Base-by-base conservation (phyloP, 2,888 invertebrate genomes). In the Meganola albula region DNA sequence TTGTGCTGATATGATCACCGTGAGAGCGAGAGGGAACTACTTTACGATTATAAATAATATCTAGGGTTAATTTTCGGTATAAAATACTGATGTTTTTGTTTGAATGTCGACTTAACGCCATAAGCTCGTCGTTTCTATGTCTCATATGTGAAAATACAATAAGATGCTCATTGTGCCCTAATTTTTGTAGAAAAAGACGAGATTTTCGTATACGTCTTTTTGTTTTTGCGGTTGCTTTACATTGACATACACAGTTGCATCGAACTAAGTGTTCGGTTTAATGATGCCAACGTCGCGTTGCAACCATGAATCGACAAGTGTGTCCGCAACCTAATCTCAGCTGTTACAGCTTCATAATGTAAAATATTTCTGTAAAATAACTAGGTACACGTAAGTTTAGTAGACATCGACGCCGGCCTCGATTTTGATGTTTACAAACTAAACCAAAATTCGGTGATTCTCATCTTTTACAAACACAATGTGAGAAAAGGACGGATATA, bases 141-240 rank as follows among this genome's bases (percentile, higher is more conserved):
- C 41, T 45, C 44, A 40, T 44, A 35, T 44, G 37, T 45, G 44
- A 46, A 46, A 41, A 45, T 45, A 46, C 44, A 45, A 46, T 45
- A 45, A 45, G 34, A 24, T 37, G 31, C 37, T 41, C 31, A 37
- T 25, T 41, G 44, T 45, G 16, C 16, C 16, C 16, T 16, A 16
- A 16, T 16, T 16, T n/a, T 16, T 16, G 16, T 16, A 16, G 4
- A 16, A 16, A 16, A n/a, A n/a, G n/a, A n/a, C n/a, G n/a, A n/a
- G n/a, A n/a, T n/a, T n/a, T n/a, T n/a, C n/a, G n/a, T n/a, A n/a
- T n/a, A n/a, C n/a, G n/a, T n/a, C n/a, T n/a, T n/a, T n/a, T n/a
- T n/a, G n/a, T n/a, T n/a, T n/a, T n/a, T n/a, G n/a, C n/a, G n/a
- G n/a, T n/a, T n/a, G n/a, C n/a, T n/a, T n/a, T n/a, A n/a, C n/a